Conservation (phyloP, 2,113 vertebrate species). For the Chloebia gouldiae region DNA sequence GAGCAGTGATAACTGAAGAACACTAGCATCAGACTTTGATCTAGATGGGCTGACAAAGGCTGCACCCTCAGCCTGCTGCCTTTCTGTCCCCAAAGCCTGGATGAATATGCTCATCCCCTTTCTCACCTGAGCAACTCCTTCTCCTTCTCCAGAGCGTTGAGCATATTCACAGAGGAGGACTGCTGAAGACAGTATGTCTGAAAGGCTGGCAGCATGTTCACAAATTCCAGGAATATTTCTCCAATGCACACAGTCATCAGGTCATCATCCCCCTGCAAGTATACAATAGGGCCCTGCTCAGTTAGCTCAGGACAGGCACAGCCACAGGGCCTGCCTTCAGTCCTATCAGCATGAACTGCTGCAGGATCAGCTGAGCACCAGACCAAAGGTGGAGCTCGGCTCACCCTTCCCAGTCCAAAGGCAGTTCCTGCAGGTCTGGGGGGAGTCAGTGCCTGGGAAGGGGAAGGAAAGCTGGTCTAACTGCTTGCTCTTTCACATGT, state of each 20-base stretch:
- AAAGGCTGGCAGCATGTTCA: slow-evolving; percentile 92
- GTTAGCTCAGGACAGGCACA: not conserved
- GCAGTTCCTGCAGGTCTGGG: not conserved
- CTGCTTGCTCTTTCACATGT: not conserved
- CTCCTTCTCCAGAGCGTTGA: slow-evolving; percentile 90
- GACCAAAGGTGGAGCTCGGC: not conserved
- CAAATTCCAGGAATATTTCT: slow-evolving; percentile 90
- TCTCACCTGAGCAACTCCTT: slow-evolving; percentile 89
- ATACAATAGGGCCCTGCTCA: not conserved
- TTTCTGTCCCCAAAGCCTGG: not conserved
- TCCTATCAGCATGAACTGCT: not conserved
- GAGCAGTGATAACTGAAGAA: not conserved
- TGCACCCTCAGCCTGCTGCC: not conserved
- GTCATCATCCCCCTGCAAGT: slow-evolving; percentile 84
- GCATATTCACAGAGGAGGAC: slow-evolving; percentile 86
- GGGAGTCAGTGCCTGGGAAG: not conserved
- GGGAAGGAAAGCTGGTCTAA: not conserved
- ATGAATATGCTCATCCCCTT: not conserved
- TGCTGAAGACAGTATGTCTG: slow-evolving; percentile 95
- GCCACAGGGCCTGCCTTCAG: not conserved
- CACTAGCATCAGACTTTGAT: not conserved
- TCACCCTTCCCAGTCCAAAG: not conserved
- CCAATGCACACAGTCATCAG: slow-evolving; percentile 88
- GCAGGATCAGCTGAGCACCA: not conserved
- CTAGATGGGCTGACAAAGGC: not conserved